A percentile compares a stretch with the other conserved stretches of the same genome.
These are phyloP conservation scores for Lomographa bimaculata DNA, from an alignment of 2,888 invertebrate genomes.

Conservation along the genomic window DNA sequence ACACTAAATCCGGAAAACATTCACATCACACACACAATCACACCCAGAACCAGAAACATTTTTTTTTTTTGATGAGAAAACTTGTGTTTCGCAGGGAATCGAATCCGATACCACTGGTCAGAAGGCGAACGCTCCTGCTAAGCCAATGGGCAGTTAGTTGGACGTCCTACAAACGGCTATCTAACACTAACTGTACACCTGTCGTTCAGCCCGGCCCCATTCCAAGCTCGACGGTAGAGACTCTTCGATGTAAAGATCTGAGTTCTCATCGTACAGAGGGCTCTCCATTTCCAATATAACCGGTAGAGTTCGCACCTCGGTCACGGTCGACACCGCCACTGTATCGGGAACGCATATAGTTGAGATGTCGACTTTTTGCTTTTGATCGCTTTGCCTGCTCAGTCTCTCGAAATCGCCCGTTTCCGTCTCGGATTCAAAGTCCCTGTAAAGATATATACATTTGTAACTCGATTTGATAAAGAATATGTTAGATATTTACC, in stretches of 20 bases:
- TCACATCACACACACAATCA: too few relatives aligned
- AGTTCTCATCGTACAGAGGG: slow-evolving; percentile 85
- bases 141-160: too few relatives aligned
- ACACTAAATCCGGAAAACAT: too few relatives aligned
- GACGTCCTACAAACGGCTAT: slow-evolving; percentile 27
- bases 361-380: slow-evolving; percentile 63
- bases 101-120: too few relatives aligned
- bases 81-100: too few relatives aligned
- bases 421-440: slow-evolving; percentile 91
- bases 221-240: slow-evolving; percentile 93
- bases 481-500: too few relatives aligned
- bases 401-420: slow-evolving; percentile 93
- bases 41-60: too few relatives aligned
- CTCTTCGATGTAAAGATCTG: slow-evolving; percentile 95
- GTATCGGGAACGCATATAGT: slow-evolving; percentile 73
- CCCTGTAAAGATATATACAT: slow-evolving; percentile 71
- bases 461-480: not conserved
- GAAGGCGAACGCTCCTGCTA: too few relatives aligned
- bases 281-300: slow-evolving; percentile 54
- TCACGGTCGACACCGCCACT: slow-evolving; percentile 80
- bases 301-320: slow-evolving; percentile 80
- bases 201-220: slow-evolving; percentile 82
- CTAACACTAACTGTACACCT: slow-evolving; percentile 63
- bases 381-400: slow-evolving; percentile 82
- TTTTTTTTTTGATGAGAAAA: too few relatives aligned